These are phyloP conservation scores for Botia kubotai DNA, from an alignment of 2,797 vertebrate genomes.

Conservation along the genomic window DNA sequence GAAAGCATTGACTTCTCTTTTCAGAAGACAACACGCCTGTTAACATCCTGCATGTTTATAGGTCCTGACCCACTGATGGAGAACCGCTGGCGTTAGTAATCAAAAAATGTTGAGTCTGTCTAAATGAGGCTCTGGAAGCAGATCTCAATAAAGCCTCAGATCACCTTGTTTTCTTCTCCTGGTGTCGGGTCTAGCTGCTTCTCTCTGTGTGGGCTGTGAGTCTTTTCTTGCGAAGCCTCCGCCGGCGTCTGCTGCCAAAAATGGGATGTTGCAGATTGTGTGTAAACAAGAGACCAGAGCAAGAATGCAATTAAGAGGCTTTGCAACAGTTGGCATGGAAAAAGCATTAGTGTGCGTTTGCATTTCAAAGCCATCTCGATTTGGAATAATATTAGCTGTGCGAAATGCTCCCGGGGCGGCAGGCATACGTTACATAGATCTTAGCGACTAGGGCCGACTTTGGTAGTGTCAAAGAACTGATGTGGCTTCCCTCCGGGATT, in stretches of 20 bases:
- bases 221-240: constrained; percentile 37
- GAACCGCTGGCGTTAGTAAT: background rate
- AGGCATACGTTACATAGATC: constrained; percentile 53
- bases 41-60: background rate
- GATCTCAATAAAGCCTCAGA: constrained; percentile 3
- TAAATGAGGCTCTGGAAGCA: constrained; percentile 15
- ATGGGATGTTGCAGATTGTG: constrained; percentile 75
- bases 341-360: constrained; percentile 72
- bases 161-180: constrained; percentile 7
- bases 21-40: too few species aligned
- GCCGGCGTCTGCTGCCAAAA: constrained; percentile 48
- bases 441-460: constrained; percentile 37
- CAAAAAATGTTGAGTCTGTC: background rate
- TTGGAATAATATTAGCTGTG: constrained; percentile 62
- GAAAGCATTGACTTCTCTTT: too few species aligned
- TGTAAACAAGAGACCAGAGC: constrained; percentile 77
- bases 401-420: constrained; percentile 39
- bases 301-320: constrained; percentile 82
- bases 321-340: constrained; percentile 83
- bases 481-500: constrained; percentile 50
- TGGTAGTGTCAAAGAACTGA: constrained; percentile 51
- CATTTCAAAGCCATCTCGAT: constrained; percentile 76
- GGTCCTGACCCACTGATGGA: background rate
- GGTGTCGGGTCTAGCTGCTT: constrained; percentile 35
- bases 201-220: constrained; percentile 39